phyloP scores from a whole-genome alignment of 2,888 invertebrate genomes.

The Laspeyria flexula region DNA sequence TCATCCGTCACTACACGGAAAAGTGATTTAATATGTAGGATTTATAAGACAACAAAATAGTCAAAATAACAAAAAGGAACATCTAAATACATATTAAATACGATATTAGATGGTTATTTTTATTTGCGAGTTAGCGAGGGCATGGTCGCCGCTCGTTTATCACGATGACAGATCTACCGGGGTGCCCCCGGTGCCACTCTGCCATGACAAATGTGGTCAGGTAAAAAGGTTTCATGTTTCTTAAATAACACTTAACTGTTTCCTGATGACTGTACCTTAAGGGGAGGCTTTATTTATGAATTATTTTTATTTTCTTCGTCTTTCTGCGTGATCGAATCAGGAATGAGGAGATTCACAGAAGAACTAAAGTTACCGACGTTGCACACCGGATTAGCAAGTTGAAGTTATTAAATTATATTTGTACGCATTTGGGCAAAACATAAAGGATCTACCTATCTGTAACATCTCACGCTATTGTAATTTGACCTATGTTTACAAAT shows the following conservation, averaged over 20 bases:
- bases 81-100: conserved; percentile 33
- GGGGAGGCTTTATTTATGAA: background rate
- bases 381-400: no score
- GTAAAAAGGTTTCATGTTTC: conserved; percentile 69
- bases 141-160: conserved; percentile 67
- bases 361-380: no score
- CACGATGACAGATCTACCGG: conserved; percentile 78
- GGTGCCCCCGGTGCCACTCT: conserved; percentile 38
- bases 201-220: conserved; percentile 81
- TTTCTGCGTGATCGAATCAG: no score
- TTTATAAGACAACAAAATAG: background rate
- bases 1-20: no score
- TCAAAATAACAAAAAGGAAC: conserved; percentile 12
- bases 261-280: conserved; percentile 30
- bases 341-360: no score
- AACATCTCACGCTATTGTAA: no score
- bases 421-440: no score
- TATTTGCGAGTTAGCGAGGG: conserved; percentile 46
- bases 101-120: conserved; percentile 41
- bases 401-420: no score
- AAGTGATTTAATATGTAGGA: no score
- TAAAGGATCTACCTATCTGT: no score
- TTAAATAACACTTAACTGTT: conserved; percentile 67
- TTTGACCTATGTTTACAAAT: no score
- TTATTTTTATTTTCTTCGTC: no score